Evolutionary conservation across 1,140 invertebrate species (phyloP).

Genomic region (Ceratina australensis): DNA sequence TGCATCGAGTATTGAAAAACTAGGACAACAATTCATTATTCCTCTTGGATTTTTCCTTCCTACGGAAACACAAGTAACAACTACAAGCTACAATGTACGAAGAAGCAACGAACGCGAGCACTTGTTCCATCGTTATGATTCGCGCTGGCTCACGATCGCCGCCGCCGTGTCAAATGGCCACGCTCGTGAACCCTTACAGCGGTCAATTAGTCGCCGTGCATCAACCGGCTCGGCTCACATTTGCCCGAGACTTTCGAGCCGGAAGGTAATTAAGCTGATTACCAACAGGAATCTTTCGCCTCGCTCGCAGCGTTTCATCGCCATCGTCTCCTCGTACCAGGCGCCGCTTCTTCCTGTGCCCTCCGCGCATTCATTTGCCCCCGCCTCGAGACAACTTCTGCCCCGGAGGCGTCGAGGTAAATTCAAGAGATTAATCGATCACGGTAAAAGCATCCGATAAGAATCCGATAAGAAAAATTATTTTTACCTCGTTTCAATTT

Average conservation of each 20-base stretch:
- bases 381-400: neutral
- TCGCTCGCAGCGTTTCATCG: constrained; percentile 36
- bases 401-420: neutral
- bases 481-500: too few species aligned
- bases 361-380: constrained; percentile 14
- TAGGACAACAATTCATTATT: too few species aligned
- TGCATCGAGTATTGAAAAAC: too few species aligned
- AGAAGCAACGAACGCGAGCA: neutral
- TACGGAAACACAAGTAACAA: too few species aligned
- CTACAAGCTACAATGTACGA: too few species aligned
- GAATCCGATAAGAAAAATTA: too few species aligned
- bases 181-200: constrained; percentile 47
- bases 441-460: neutral
- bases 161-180: constrained; percentile 37
- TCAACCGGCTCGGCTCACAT: constrained; percentile 37
- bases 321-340: constrained; percentile 3
- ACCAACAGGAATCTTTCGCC: constrained; percentile 43
- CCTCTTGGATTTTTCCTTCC: too few species aligned
- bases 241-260: constrained; percentile 39
- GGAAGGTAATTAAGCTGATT: constrained; percentile 57
- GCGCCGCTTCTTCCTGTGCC: constrained; percentile 41
- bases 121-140: constrained; percentile 39
- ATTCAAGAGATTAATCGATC: constrained; percentile 2
- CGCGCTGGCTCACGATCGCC: constrained; percentile 35
- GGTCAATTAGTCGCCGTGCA: constrained; percentile 51